Evolutionary conservation across 2,888 invertebrate genomes (phyloP), one percentile per base, ranked within the genome.

Genomic region (Epiblema foenella): DNA sequence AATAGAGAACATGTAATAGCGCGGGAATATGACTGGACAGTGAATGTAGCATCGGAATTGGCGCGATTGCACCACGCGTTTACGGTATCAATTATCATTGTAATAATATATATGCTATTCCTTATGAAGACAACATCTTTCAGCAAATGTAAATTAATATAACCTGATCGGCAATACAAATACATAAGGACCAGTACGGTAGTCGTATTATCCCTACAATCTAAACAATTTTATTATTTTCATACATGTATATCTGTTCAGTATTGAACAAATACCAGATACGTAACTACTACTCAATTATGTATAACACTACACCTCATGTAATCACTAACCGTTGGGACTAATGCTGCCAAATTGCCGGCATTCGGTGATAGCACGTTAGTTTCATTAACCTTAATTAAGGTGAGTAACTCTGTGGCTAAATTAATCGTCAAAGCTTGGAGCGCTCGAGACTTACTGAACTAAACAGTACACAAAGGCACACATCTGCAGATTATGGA

Each of bases 311-410:
- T 46, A 46, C 29, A 29, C 60, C 17, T n/a, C 46, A 46, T 77
- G 79, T 83, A 37, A 42, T 46, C 46, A 42, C 39, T n/a, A 51
- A 39, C 56, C 67, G 57, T 62, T 74, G 51, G 81, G 77, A 76
- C 73, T 73, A 79, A 75, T 75, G 75, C 72, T 77, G 49, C 64
- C 75, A 77, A 77, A 79, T 77, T 83, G 78, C 79, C 80, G 79
- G 75, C 80, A 79, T 46, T 73, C 75, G 72, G 78, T 78, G 82
- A 76, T 81, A 77, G 73, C 77, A 74, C 77, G 77, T 83, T 79
- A 78, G 76, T 78, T 79, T 82, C 81, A 88, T 87, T 85, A 83
- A 78, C 79, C 78, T 76, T 85, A 85, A 87, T 85, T 85, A 77
- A 79, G 77, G 80, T 77, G 76, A 81, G 79, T 78, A 78, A 10